Percentiles rank a stretch among this genome's conserved stretches.
Conservation (phyloP, 1,140 invertebrate genomes). For the Drosophila orosa region DNA sequence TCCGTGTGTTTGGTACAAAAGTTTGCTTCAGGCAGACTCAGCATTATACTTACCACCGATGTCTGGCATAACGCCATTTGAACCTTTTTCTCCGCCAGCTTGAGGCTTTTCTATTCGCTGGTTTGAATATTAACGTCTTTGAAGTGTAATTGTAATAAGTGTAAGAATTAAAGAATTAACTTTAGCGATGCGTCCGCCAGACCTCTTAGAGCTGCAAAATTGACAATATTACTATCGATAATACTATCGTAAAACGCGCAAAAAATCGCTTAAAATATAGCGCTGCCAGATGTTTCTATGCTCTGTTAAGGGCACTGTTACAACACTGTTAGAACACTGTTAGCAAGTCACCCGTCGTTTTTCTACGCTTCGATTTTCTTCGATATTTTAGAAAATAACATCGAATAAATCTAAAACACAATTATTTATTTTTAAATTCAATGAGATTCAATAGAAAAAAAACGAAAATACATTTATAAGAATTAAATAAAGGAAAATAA, state of each 20-base stretch:
- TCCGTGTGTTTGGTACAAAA: not conserved
- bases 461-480: no score
- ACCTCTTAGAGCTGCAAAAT: not conserved
- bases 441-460: no score
- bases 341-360: conserved; percentile 5
- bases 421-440: no score
- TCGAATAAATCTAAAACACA: no score
- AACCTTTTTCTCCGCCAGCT: conserved; percentile 82
- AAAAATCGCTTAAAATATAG: no score
- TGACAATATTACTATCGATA: not conserved
- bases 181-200: conserved; percentile 24
- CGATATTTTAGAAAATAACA: no score
- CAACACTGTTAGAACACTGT: not conserved
- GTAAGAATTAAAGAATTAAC: conserved; percentile 17
- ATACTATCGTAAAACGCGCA: not conserved
- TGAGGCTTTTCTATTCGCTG: conserved; percentile 55
- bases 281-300: not conserved
- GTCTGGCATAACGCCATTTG: conserved; percentile 83
- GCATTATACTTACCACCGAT: conserved; percentile 74
- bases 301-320: not conserved
- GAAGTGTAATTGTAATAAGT: no score
- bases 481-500: no score
- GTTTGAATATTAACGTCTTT: conserved; percentile 25
- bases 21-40: not conserved
- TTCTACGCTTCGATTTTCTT: no score